A percentile compares a stretch with the other conserved stretches of the same genome.
Conservation (phyloP, 2,113 vertebrate species). For the Montifringilla adamsi region DNA sequence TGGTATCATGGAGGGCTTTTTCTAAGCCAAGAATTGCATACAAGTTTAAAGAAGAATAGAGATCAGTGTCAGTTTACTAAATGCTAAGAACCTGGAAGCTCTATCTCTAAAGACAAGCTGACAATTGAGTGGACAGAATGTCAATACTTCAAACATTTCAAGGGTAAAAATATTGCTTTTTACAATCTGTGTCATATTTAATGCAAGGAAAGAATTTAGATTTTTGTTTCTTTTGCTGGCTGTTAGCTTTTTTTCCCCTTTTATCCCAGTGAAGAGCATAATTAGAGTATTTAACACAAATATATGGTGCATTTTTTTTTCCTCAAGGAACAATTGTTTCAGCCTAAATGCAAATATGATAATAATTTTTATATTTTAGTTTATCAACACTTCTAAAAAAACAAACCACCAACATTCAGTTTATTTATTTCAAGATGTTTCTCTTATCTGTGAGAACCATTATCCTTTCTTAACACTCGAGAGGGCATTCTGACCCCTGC, state of each 20-base stretch:
- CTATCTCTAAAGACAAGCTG: constrained; percentile 71
- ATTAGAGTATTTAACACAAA: constrained; percentile 57
- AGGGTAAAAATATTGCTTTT: constrained; percentile 91
- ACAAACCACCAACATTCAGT: neutral
- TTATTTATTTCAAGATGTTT: constrained; percentile 12
- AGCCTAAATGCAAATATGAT: neutral
- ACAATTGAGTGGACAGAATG: constrained; percentile 75
- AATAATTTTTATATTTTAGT: neutral
- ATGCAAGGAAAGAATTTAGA: constrained; percentile 85
- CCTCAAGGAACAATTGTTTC: neutral
- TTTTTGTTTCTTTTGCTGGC: constrained; percentile 83
- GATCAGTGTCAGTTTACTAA: constrained; percentile 77
- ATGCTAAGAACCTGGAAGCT: constrained; percentile 72
- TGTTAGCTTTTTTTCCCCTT: constrained; percentile 84
- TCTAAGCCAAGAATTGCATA: constrained; percentile 46
- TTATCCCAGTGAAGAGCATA: constrained; percentile 52
- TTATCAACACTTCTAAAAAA: neutral
- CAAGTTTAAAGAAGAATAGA: constrained; percentile 66
- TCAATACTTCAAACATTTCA: constrained; percentile 87
- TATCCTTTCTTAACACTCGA: neutral
- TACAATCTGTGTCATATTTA: constrained; percentile 89
- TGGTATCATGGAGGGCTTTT: neutral
- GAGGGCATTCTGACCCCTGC: neutral
- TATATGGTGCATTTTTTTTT: neutral
- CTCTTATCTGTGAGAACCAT: neutral